Evolutionary conservation across 2,113 vertebrate genomes (phyloP), one percentile per base, ranked within the genome.

Genomic region (western clawed frog (Xenopus tropicalis)): DNA sequence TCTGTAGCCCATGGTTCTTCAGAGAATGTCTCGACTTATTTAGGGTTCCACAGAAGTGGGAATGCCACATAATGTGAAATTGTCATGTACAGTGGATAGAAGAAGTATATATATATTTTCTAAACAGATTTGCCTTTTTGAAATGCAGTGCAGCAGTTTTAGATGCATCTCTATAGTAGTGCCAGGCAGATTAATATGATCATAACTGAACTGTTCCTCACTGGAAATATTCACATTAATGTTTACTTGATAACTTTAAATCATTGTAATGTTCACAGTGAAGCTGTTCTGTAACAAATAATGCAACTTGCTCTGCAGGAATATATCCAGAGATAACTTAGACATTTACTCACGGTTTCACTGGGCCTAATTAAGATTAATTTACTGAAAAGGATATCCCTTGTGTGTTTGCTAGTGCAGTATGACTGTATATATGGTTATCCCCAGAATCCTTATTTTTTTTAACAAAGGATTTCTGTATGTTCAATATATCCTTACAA

Each of bases 321-420:
- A 67, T 70, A 62, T 78, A 82, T 70, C 81, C 61, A 82, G 70
- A 82, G 67, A 72, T 83, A 77, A 74, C 62, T 64, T 78, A 83
- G 82, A 82, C 79, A 71, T 81, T 61, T 77, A 64, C 80, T 80
- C 83, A 81, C 62, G 25, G 77, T 74, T 83, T 87, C 83, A 78
- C 20, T 65, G 79, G 79, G 71, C 80, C 82, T 80, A 85, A 81
- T 85, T 86, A 83, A 83, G 80, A 48, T 70, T 79, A 78, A 69
- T 71, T 75, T 74, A 65, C 66, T 71, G 56, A 79, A 80, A 83
- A 82, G 79, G 65, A 48, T 73, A 56, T 84, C 79, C 57, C 64
- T 0, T 1, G 72, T 70, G 72, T 80, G 9, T n/a, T n/a, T n/a
- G 78, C 67, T 0, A 0, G 21, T 56, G 56, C 1, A 3, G 79